A percentile compares a stretch with the other conserved stretches of the same genome.
phyloP scores from a whole-genome alignment of 2,888 invertebrate species.

The Amblyjoppa fuscipennis region DNA sequence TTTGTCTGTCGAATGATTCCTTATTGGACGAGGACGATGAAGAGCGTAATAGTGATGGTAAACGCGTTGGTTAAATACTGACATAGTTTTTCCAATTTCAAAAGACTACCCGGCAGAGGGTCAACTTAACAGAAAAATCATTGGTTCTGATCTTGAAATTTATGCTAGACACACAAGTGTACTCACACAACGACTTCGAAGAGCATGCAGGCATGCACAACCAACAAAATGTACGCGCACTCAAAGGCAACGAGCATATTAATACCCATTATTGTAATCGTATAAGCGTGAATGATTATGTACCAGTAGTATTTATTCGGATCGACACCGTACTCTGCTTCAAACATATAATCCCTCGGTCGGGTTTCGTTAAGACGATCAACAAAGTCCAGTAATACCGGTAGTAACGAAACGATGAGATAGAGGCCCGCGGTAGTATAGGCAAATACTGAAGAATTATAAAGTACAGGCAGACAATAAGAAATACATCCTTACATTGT shows the following conservation, averaged over 20 bases:
- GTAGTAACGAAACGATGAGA: slow-evolving; percentile 7
- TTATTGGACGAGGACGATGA: too few relatives aligned
- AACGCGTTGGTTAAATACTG: too few relatives aligned
- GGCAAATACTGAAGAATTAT: background rate
- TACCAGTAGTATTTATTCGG: slow-evolving; percentile 37
- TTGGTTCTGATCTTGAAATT: background rate
- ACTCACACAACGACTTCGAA: slow-evolving; percentile 11
- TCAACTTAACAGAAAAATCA: background rate
- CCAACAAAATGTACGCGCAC: background rate
- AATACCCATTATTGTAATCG: background rate
- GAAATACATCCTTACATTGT: background rate
- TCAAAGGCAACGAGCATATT: background rate
- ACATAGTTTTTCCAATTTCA: background rate
- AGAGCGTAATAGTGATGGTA: too few relatives aligned
- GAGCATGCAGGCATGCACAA: background rate
- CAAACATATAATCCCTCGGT: slow-evolving; percentile 8
- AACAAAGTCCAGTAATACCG: slow-evolving; percentile 29
- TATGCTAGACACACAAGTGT: background rate
- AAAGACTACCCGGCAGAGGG: background rate
- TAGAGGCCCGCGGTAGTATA: background rate
- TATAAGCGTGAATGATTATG: slow-evolving; percentile 33
- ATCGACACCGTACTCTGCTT: slow-evolving; percentile 47
- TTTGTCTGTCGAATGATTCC: too few relatives aligned
- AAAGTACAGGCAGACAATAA: background rate
- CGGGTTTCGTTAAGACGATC: slow-evolving; percentile 30